Evolutionary conservation across 2,113 vertebrate genomes (phyloP).

Genomic region (Elgaria multicarinata): DNA sequence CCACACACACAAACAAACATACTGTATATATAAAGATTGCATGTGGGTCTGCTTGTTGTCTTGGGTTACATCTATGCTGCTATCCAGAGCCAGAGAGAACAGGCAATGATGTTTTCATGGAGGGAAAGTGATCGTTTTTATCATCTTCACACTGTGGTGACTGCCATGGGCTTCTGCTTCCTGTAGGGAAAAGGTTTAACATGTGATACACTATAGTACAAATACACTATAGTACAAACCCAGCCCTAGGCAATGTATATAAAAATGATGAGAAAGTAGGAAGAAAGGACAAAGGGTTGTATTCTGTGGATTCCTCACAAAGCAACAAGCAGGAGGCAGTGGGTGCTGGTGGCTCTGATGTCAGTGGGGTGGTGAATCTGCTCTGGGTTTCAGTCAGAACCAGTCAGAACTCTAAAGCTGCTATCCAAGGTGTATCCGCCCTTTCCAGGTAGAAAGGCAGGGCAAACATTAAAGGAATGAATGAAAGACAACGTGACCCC

Average conservation of each 20-base stretch:
- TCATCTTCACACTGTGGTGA: constrained; percentile 38
- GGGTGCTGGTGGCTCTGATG: too few relatives aligned
- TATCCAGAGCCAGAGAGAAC: constrained; percentile 22
- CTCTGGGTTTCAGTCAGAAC: too few relatives aligned
- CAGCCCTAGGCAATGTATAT: neutral
- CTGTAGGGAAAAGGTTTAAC: constrained; percentile 58
- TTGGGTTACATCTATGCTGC: constrained; percentile 22
- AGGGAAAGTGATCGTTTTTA: constrained; percentile 20
- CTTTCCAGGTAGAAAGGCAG: too few relatives aligned
- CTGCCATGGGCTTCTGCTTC: constrained; percentile 46
- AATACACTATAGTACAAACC: neutral
- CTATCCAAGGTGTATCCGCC: too few relatives aligned
- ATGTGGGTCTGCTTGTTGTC: constrained; percentile 20
- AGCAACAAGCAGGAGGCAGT: neutral
- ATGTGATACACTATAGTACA: neutral
- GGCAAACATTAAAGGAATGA: too few relatives aligned
- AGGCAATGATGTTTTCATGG: constrained; percentile 27
- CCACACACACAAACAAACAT: constrained; percentile 42
- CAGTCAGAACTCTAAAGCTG: too few relatives aligned
- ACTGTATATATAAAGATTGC: constrained; percentile 29
- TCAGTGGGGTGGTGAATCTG: too few relatives aligned
- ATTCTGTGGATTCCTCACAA: neutral
- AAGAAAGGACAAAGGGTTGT: accelerated
- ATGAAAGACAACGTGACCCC: too few relatives aligned
- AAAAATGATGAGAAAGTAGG: neutral